phyloP scores from a whole-genome alignment of 2,113 vertebrate species.

The Pitta sordida region DNA sequence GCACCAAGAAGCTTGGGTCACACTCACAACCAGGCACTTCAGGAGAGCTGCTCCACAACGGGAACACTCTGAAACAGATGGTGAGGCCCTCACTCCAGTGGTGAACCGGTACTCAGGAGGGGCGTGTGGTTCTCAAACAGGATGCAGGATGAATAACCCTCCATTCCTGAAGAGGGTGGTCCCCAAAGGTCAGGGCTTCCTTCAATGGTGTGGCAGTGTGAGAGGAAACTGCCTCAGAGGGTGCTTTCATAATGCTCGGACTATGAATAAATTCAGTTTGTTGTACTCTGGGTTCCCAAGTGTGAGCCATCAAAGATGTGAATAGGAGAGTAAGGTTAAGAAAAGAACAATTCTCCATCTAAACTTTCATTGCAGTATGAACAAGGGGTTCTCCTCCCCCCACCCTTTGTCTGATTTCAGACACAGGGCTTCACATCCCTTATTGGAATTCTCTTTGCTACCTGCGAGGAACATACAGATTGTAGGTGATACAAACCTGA shows the following conservation, averaged over 20 bases:
- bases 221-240: conserved; percentile 57
- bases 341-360: conserved; percentile 12
- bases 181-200: conserved; percentile 57
- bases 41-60: not conserved
- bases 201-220: conserved; percentile 17
- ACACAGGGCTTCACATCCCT: not conserved
- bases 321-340: conserved; percentile 9
- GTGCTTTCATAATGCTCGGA: conserved; percentile 15
- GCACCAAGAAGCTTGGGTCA: not conserved
- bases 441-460: not conserved
- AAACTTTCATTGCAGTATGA: not conserved
- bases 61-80: not conserved
- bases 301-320: conserved; percentile 4
- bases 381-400: not conserved
- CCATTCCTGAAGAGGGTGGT: conserved; percentile 58
- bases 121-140: conserved; percentile 20
- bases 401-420: not conserved
- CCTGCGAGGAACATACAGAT: not conserved
- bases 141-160: conserved; percentile 57
- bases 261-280: conserved; percentile 24
- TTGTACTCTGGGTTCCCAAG: not conserved
- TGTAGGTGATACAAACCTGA: not conserved
- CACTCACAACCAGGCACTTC: not conserved
- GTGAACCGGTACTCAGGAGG: not conserved
- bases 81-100: not conserved